phyloP scores from a whole-genome alignment of 92 coral and sea anemone genomes.

The Porites evermanni region DNA sequence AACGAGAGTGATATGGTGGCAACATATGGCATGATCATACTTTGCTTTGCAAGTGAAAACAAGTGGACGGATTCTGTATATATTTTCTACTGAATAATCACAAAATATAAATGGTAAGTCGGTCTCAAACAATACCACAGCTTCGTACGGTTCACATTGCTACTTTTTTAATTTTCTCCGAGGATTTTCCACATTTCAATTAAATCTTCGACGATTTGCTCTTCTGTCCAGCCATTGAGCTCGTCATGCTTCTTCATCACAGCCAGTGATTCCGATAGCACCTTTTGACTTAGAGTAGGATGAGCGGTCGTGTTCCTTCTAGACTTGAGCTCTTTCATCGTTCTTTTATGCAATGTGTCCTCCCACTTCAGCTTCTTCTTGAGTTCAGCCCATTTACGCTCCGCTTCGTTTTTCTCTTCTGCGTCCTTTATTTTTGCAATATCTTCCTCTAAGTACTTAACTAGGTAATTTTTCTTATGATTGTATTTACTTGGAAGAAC shows the following conservation, averaged over 20 bases:
- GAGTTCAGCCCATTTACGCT: slow-evolving; percentile 16
- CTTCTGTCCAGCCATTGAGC: no score
- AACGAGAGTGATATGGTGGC: no score
- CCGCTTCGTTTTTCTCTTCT: slow-evolving; percentile 20
- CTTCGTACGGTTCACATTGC: neutral
- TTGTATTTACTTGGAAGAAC: slow-evolving; percentile 31
- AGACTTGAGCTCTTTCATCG: slow-evolving; percentile 50
- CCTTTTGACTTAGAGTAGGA: neutral
- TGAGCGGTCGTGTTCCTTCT: slow-evolving; percentile 38
- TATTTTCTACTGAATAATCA: no score
- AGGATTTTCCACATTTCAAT: slow-evolving; percentile 12
- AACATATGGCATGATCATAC: no score
- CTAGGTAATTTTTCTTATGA: slow-evolving; percentile 39
- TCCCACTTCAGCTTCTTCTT: slow-evolving; percentile 31
- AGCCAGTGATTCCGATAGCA: no score
- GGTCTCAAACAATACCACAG: no score
- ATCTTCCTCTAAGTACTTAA: slow-evolving; percentile 37
- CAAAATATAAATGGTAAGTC: no score
- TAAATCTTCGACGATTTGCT: no score
- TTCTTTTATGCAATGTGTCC: slow-evolving; percentile 25
- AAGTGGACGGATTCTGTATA: no score
- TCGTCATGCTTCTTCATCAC: no score
- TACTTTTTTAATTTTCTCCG: neutral
- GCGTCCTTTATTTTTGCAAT: slow-evolving; percentile 30
- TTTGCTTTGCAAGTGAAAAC: no score